Evolutionary conservation across 2,888 invertebrate genomes (phyloP).

Genomic region (Caenorhabditis macrosperma): DNA sequence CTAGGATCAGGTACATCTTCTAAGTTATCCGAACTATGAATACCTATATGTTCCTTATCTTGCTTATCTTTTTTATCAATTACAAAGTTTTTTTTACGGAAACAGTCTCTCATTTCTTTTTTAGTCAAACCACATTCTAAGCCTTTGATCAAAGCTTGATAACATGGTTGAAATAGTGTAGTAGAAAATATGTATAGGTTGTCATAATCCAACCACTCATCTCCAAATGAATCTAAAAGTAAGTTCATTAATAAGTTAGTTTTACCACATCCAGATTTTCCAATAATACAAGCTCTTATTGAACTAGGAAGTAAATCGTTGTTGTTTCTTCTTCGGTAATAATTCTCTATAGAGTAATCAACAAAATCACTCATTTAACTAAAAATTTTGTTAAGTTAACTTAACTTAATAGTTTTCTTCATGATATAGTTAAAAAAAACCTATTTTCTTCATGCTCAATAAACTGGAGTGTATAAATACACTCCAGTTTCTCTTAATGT

Average conservation of each 20-base stretch:
- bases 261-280: not conserved
- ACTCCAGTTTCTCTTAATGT: too few relatives aligned
- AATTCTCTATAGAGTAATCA: not conserved
- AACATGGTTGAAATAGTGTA: not conserved
- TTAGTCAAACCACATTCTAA: too few relatives aligned
- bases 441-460: too few relatives aligned
- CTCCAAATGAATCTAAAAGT: too few relatives aligned
- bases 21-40: slow-evolving; percentile 3
- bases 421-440: too few relatives aligned
- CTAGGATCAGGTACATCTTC: slow-evolving; percentile 19
- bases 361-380: too few relatives aligned
- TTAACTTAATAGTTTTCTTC: too few relatives aligned
- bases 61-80: slow-evolving; percentile 3
- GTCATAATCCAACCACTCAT: not conserved
- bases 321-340: not conserved
- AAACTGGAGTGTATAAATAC: too few relatives aligned
- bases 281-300: not conserved
- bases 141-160: not conserved
- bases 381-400: too few relatives aligned
- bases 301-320: not conserved
- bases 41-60: not conserved
- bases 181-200: not conserved
- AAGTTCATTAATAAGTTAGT: too few relatives aligned
- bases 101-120: not conserved
- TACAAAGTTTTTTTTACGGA: not conserved